A percentile compares a stretch with the other conserved stretches of the same genome.
These are phyloP conservation scores for Podarcis siculus DNA, from an alignment of 2,797 vertebrate genomes.

Conservation along the genomic window DNA sequence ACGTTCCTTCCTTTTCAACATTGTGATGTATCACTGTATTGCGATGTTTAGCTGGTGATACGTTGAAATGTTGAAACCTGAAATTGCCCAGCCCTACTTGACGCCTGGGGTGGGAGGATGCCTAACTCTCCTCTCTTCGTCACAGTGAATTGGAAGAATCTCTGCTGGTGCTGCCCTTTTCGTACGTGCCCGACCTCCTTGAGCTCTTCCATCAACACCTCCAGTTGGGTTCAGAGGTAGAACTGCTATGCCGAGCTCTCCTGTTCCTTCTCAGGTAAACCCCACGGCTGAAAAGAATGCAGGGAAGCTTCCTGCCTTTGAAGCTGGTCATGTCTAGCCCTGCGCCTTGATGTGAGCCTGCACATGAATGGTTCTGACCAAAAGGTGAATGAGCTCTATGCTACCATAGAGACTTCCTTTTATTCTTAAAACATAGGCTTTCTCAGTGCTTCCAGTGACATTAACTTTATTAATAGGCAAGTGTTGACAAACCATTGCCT, in stretches of 20 bases:
- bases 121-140: conserved; percentile 13
- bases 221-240: conserved; percentile 85
- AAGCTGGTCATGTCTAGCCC: neutral
- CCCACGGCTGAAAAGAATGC: neutral
- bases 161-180: conserved; percentile 93
- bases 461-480: neutral
- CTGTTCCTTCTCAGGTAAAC: conserved; percentile 93
- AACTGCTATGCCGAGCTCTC: conserved; percentile 93
- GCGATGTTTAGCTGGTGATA: too few relatives aligned
- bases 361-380: neutral
- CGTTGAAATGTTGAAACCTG: too few relatives aligned
- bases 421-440: neutral
- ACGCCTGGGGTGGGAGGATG: neutral
- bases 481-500: too few relatives aligned
- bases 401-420: neutral
- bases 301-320: neutral
- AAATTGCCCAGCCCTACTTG: neutral
- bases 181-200: conserved; percentile 90
- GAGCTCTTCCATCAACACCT: conserved; percentile 87
- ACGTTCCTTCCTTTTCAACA: too few relatives aligned
- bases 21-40: too few relatives aligned
- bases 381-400: neutral
- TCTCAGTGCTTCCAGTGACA: neutral
- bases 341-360: neutral
- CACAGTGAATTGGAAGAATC: conserved; percentile 94